Evolutionary conservation across 2,888 invertebrate genomes (phyloP).

Genomic region (Athetis lepigone): DNA sequence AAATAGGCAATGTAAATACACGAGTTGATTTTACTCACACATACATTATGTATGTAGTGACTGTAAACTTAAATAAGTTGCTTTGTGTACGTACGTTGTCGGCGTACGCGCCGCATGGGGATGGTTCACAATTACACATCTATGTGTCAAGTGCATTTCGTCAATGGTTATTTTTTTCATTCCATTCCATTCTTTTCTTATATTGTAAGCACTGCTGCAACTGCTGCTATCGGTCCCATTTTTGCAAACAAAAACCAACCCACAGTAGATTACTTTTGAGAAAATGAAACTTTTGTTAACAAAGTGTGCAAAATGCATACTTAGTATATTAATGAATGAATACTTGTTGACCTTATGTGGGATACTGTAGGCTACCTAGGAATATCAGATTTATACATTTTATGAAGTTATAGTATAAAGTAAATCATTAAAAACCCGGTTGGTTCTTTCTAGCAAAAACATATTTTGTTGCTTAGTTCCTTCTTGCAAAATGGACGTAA

Average conservation of each 20-base stretch:
- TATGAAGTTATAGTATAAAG: slow-evolving; percentile 30
- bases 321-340: slow-evolving; percentile 24
- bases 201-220: no score
- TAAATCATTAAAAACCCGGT: slow-evolving; percentile 37
- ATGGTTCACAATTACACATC: no score
- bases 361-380: slow-evolving; percentile 13
- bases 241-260: slow-evolving; percentile 34
- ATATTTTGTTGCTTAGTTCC: slow-evolving; percentile 39
- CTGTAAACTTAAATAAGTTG: no score
- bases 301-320: slow-evolving; percentile 34
- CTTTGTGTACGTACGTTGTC: no score
- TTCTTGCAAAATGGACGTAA: slow-evolving; percentile 32
- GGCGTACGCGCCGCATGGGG: no score
- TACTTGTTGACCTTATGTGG: slow-evolving; percentile 29
- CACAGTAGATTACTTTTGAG: slow-evolving; percentile 27
- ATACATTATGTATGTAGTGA: no score
- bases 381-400: slow-evolving; percentile 34
- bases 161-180: no score
- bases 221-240: slow-evolving; percentile 26
- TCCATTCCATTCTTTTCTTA: no score
- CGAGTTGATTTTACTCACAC: no score
- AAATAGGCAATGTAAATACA: no score
- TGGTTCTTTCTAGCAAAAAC: slow-evolving; percentile 41
- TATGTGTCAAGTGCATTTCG: no score
- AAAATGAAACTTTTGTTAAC: slow-evolving; percentile 31